Evolutionary conservation across 2,797 vertebrate species (phyloP), one percentile per base, ranked within the genome.

Genomic region (Scolopax rusticola): DNA sequence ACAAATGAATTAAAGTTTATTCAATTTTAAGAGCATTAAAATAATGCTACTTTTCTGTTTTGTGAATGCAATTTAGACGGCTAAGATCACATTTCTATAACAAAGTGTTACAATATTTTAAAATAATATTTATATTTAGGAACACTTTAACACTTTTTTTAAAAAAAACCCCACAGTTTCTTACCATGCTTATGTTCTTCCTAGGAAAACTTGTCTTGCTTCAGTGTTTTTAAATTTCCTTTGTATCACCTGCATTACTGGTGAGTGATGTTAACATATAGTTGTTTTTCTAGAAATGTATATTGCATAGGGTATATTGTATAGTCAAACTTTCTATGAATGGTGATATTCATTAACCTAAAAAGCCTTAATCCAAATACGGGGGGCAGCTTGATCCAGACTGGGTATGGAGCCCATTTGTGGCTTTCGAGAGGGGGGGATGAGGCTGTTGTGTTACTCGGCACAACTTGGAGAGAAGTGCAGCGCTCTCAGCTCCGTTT

Each of bases 1-100:
- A 89, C 51, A 92, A 90, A 79, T 90, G 40, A 90, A 84, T 69
- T 81, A 43, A 93, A 84, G 8, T 76, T 84, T 92, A 57, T 91
- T 88, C 51, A 54, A 18, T 91, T 86, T 95, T 89, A 74, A 54
- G 8, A 64, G 2, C 36, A 47, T 83, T 80, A 56, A 91, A 93
- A 56, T 38, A 84, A 65, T 9, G 5, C 3, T 69, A 38, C 13
- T 56, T 87, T 93, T 91, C 36, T 74, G 28, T 38, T 79, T 70
- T 28, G 12, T 76, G 19, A 87, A 68, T 56, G 8, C 3, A n/a
- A 36, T 82, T 89, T 76, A 94, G 48, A 60, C 53, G 50, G 38
- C 13, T 84, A 77, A 76, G 48, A 57, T 80, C 24, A 61, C 3
- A 82, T 77, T 79, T 79, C 28, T 88, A 12, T 74, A 68, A 27